A percentile compares a stretch with the other conserved stretches of the same genome.
phyloP scores from a whole-genome alignment of 2,113 vertebrate genomes.

The Hemicordylus capensis region DNA sequence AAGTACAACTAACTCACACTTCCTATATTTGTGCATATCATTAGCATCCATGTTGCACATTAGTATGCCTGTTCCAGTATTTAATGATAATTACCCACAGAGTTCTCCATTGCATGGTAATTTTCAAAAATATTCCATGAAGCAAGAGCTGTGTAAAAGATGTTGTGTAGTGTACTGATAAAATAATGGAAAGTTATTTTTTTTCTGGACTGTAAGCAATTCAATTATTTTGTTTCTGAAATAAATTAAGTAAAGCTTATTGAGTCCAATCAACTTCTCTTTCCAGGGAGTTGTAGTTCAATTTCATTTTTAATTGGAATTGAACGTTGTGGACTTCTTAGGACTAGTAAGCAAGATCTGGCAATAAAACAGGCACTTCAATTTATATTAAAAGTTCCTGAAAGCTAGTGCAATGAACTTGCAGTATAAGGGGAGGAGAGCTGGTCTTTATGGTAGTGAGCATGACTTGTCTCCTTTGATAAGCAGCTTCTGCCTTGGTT shows the following conservation, averaged over 20 bases:
- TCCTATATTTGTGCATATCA: not conserved
- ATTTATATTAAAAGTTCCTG: constrained; percentile 75
- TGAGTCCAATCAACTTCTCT: constrained; percentile 72
- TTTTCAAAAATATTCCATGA: constrained; percentile 41
- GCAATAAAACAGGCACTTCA: constrained; percentile 72
- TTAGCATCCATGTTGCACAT: not conserved
- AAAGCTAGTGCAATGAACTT: constrained; percentile 66
- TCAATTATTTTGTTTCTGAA: constrained; percentile 80
- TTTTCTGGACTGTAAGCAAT: constrained; percentile 68
- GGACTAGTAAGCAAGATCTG: constrained; percentile 72
- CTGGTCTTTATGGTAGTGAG: too few species aligned
- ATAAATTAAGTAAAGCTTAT: constrained; percentile 78
- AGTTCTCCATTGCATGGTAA: constrained; percentile 13
- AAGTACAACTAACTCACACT: not conserved
- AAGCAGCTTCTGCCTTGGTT: too few species aligned
- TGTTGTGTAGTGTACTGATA: constrained; percentile 46
- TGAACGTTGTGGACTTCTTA: constrained; percentile 75
- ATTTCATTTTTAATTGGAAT: constrained; percentile 84
- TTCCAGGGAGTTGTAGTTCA: constrained; percentile 80
- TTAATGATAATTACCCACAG: constrained; percentile 29
- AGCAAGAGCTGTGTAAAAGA: constrained; percentile 44
- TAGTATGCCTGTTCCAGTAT: constrained; percentile 47
- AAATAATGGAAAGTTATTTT: constrained; percentile 55
- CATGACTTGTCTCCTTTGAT: too few species aligned
- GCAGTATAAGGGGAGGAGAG: too few species aligned